Percentiles rank a stretch among this genome's conserved stretches.
These are phyloP conservation scores for Protonibea diacanthus DNA, from an alignment of 2,797 vertebrate genomes.

Conservation along the genomic window DNA sequence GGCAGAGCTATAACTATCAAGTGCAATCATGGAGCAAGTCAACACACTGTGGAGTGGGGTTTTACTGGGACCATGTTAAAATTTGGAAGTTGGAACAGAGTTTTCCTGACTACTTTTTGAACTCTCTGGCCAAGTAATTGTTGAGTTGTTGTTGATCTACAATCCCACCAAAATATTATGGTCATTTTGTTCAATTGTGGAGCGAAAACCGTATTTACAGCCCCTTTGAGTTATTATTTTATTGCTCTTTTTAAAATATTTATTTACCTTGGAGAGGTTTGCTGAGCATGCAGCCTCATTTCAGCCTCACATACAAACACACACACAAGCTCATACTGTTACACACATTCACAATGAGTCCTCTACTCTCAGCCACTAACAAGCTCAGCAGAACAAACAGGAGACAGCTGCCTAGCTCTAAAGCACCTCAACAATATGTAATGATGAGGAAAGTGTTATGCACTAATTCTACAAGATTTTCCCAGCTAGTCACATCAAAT, in stretches of 20 bases:
- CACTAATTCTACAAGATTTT: neutral
- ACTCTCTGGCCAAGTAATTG: neutral
- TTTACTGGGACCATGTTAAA: neutral
- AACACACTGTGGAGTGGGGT: neutral
- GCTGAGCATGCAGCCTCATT: constrained; percentile 33
- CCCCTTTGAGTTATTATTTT: constrained; percentile 14
- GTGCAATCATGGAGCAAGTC: neutral
- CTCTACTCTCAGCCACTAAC: neutral
- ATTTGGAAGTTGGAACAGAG: neutral
- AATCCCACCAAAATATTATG: constrained; percentile 1
- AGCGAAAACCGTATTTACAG: neutral
- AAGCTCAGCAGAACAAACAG: constrained; percentile 24
- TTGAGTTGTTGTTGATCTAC: constrained; percentile 22
- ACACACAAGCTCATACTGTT: neutral
- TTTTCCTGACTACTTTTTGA: neutral
- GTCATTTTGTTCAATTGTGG: constrained; percentile 16
- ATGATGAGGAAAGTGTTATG: neutral
- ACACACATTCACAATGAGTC: neutral
- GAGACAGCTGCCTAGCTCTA: neutral
- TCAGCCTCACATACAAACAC: constrained; percentile 2
- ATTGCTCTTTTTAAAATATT: constrained; percentile 20
- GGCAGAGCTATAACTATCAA: neutral
- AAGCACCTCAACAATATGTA: constrained; percentile 9
- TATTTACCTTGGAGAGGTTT: constrained; percentile 14
- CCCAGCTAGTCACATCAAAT: neutral